Base-by-base conservation (phyloP, 2,888 invertebrate species). In the Craniophora ligustri region DNA sequence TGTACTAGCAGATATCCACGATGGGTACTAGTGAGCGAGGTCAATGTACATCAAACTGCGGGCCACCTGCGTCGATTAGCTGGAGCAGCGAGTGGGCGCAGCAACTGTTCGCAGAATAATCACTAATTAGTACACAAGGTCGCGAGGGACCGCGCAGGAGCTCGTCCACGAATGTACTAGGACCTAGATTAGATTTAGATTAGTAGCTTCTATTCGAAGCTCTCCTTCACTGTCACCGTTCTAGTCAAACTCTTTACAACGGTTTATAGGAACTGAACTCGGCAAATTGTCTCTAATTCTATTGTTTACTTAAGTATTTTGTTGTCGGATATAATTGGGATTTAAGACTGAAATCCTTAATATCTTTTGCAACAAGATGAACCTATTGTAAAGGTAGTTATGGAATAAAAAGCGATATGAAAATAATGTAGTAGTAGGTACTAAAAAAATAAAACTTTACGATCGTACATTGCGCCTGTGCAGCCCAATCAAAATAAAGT, bases 41-140 rank as follows among this genome's bases (percentile, higher is more conserved):
- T 73, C 67, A 70, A 67, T 67, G 74, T 55, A 67, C 74, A 73
- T 67, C 55, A 67, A 73, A 65, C 71, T 65, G 64, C 58, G 38
- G 71, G 64, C 67, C 72, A 75, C 75, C 75, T 72, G 72, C 63
- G 64, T 48, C 53, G 54, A 63, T 63, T 72, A 49, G 59, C 47
- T 49, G 61, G 62, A 69, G 67, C 63, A 75, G 64, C 50, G 59
- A 54, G 55, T 71, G 67, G 71, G 62, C 55, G 67, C 67, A 59
- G 56, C 67, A 72, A 74, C 71, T 72, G 72, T 70, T 64, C 54
- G 63, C 71, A 70, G 67, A 72, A 70, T 64, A 67, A 72, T 54
- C 48, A 62, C 67, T 67, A 72, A 72, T 72, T 72, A 71, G 62
- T 57, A 62, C 53, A 44, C 74, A 64, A 70, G 73, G 74, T 28